These are phyloP conservation scores for Limulus polyphemus DNA, from an alignment of 2,888 invertebrate species.

Conservation along the genomic window DNA sequence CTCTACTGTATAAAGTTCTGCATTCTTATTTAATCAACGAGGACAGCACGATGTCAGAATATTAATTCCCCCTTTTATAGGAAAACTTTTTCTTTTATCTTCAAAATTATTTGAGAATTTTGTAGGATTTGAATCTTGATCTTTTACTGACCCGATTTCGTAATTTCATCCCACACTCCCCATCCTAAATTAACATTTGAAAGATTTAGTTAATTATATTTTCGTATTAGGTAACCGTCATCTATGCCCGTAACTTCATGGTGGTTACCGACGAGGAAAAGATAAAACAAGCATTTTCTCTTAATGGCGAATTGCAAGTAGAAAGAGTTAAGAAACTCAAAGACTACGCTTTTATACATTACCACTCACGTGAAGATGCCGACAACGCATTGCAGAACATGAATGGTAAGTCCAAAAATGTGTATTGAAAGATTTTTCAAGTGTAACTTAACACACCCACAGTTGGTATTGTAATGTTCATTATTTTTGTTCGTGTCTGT, in stretches of 20 bases:
- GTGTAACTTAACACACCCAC: not conserved
- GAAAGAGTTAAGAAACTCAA: slow-evolving; percentile 57
- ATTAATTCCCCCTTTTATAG: no score
- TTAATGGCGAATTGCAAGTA: slow-evolving; percentile 30
- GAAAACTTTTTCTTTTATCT: no score
- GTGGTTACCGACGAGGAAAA: slow-evolving; percentile 43
- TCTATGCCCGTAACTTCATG: slow-evolving; percentile 58
- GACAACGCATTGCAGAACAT: slow-evolving; percentile 42
- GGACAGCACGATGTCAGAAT: no score
- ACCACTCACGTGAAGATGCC: slow-evolving; percentile 50
- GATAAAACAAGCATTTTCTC: slow-evolving; percentile 41
- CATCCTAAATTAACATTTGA: not conserved
- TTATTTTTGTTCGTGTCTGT: not conserved
- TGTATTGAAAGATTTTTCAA: not conserved
- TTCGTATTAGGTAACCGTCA: slow-evolving; percentile 54
- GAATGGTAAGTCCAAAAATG: slow-evolving; percentile 7
- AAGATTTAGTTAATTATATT: slow-evolving; percentile 24
- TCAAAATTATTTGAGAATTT: no score
- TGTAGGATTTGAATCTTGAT: no score
- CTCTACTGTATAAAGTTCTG: no score
- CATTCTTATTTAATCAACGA: no score
- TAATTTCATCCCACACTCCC: no score
- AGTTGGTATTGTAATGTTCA: not conserved
- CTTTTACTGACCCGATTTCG: no score
- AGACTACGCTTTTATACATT: slow-evolving; percentile 66